Base-by-base conservation (phyloP, 1,140 invertebrate genomes). In the Tetramorium simillimum region DNA sequence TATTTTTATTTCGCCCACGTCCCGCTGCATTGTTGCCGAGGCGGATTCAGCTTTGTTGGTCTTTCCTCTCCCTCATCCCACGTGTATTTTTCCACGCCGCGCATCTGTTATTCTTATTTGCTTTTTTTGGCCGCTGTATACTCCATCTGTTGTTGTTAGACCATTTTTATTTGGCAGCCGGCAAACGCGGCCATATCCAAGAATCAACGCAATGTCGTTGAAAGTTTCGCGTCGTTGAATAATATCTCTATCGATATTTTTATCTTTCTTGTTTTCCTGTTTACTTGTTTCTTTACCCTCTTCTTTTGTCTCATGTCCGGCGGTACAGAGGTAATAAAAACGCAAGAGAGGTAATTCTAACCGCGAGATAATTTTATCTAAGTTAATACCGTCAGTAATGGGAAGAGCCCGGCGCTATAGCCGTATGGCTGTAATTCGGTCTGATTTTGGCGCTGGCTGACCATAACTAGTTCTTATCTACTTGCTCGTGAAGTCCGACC, bases 51-150 rank as follows among this genome's bases (percentile, higher is more conserved):
- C 51, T 37, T 81, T 81, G 43, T 75, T 33, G 28, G 5, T 56
- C 28, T 49, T 67, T 28, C 46, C 16, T 9, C 10, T 37, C 69
- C 10, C 9, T 12, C 37, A 18, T 77, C 14, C 37, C 40, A 14
- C 58, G 12, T 10, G 7, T 62, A 18, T 56, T 46, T 46, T 77
- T 62, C 46, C 46, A 24, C 16, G 56, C 40, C 14, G 58, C 33
- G 70, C 49, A 78, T 78, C 73, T 85, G 82, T 85, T 85, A 85
- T 85, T 85, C 82, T 65, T 85, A 78, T 78, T 76, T 78, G 62
- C 24, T 53, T 53, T 78, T 85, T 85, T 53, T 18, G 24, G 3
- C 12, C 24, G 10, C 9, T 28, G 65, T 82, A 58, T 51, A 72
- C 18, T 14, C n/a, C 80, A 37, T 43, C 18, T 73, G 80, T 75